These are phyloP conservation scores for Osmerus mordax DNA, from an alignment of 2,113 vertebrate genomes.

Conservation along the genomic window DNA sequence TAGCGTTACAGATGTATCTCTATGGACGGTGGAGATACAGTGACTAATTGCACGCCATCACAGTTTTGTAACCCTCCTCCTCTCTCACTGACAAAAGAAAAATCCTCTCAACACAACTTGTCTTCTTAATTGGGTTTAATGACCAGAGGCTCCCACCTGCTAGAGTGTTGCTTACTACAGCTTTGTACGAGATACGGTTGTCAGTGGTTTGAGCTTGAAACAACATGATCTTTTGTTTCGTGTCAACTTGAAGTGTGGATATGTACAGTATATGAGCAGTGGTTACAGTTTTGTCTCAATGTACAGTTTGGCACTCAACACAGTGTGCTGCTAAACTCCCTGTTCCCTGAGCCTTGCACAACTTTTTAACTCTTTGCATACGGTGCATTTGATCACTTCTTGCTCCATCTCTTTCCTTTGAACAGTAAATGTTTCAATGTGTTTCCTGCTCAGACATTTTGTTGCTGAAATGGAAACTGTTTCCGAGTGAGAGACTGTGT, in stretches of 20 bases:
- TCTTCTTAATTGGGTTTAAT: background rate
- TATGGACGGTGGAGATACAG: background rate
- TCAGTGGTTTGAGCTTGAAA: too few species aligned
- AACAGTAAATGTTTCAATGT: slow-evolving; percentile 19
- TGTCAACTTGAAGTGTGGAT: too few species aligned
- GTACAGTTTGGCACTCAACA: too few species aligned
- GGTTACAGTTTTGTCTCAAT: too few species aligned
- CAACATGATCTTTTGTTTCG: background rate
- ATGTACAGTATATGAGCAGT: too few species aligned
- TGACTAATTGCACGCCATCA: background rate
- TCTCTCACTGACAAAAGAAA: background rate
- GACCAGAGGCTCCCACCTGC: background rate
- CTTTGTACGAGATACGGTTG: too few species aligned
- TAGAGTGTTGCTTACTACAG: background rate
- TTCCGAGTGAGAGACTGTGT: background rate
- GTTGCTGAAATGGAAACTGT: slow-evolving; percentile 2
- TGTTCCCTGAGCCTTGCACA: too few species aligned
- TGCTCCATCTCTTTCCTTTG: background rate
- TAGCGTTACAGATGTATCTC: background rate
- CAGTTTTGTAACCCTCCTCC: background rate
- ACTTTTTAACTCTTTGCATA: too few species aligned
- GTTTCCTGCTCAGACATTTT: slow-evolving; percentile 12
- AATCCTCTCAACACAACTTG: background rate
- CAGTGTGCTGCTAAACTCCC: too few species aligned
- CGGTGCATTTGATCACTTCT: background rate